A percentile compares a stretch with the other conserved stretches of the same genome.
phyloP scores from a whole-genome alignment of 2,888 invertebrate genomes.

The Melipona beecheii region DNA sequence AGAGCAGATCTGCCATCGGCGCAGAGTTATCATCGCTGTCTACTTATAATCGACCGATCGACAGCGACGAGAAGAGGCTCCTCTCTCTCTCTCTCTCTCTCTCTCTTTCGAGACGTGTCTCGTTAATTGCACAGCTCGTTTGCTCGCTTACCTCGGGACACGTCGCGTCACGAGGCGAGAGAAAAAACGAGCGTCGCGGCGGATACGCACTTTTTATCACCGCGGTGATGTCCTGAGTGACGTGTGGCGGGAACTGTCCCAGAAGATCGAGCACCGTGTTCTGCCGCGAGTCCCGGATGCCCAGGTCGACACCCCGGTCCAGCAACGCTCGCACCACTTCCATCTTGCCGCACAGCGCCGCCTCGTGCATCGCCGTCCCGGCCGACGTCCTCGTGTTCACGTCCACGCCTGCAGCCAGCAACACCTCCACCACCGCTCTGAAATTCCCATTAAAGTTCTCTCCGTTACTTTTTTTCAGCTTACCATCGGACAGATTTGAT shows the following conservation, averaged over 20 bases:
- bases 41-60: conserved; percentile 6
- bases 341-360: conserved; percentile 95
- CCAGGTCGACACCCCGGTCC: conserved; percentile 92
- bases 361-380: conserved; percentile 97
- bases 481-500: background rate
- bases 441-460: conserved; percentile 3
- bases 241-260: conserved; percentile 94
- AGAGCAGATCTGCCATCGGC: background rate
- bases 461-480: background rate
- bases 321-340: conserved; percentile 93
- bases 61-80: background rate
- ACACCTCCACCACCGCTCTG: conserved; percentile 92
- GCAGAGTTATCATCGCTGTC: background rate
- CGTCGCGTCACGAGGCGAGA: background rate
- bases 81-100: background rate
- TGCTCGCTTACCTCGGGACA: conserved; percentile 24
- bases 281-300: conserved; percentile 91
- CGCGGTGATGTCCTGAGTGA: conserved; percentile 93
- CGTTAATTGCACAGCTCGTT: conserved; percentile 51
- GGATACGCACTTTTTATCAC: conserved; percentile 91
- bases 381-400: conserved; percentile 94
- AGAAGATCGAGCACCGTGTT: conserved; percentile 95
- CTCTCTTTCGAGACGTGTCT: background rate
- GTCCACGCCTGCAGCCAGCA: conserved; percentile 93
- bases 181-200: background rate